A percentile compares a stretch with the other conserved stretches of the same genome.
Evolutionary conservation across 2,888 invertebrate genomes (phyloP).

Genomic region (Apamea monoglypha): DNA sequence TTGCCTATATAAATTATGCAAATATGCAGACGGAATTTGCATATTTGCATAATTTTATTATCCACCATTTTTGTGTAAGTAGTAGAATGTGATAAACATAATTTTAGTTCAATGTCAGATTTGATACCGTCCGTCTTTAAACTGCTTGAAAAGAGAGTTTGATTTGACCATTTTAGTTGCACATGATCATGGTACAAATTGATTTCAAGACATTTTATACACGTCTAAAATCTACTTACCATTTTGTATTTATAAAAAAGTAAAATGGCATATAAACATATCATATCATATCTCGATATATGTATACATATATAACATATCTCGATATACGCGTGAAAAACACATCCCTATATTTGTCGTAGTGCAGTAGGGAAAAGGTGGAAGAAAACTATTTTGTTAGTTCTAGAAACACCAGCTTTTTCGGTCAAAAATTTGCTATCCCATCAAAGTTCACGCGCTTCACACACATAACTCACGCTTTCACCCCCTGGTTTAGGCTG

Average conservation of each 20-base stretch:
- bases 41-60: not conserved
- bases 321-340: too few relatives aligned
- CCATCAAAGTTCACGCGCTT: not conserved
- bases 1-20: not conserved
- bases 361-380: too few relatives aligned
- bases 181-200: not conserved
- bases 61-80: not conserved
- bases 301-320: too few relatives aligned
- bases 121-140: too few relatives aligned
- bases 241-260: not conserved
- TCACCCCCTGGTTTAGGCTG: not conserved
- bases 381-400: not conserved
- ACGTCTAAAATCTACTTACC: not conserved
- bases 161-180: not conserved
- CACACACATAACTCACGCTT: not conserved
- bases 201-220: not conserved
- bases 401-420: not conserved
- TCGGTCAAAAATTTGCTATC: not conserved
- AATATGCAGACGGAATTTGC: not conserved
- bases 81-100: not conserved
- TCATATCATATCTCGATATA: too few relatives aligned
- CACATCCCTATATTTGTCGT: too few relatives aligned
- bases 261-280: too few relatives aligned
- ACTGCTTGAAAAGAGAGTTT: not conserved
- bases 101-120: not conserved